A percentile compares a stretch with the other conserved stretches of the same genome.
Evolutionary conservation across 2,797 vertebrate species (phyloP).

Genomic region (Chelon labrosus): DNA sequence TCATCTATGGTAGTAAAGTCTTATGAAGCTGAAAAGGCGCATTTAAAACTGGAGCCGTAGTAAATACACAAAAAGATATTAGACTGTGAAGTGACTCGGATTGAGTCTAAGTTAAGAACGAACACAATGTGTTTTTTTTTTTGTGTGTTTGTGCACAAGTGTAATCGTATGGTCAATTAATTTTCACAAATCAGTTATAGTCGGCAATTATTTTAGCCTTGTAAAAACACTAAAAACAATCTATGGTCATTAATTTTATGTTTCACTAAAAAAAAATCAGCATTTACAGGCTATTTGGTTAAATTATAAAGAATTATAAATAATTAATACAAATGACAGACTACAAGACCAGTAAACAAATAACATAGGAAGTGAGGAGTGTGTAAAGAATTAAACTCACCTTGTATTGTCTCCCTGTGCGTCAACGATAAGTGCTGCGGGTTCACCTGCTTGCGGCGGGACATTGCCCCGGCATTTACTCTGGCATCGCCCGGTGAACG

Average conservation of each 20-base stretch:
- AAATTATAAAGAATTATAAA: background rate
- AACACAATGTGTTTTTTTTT: background rate
- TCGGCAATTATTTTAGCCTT: slow-evolving; percentile 1
- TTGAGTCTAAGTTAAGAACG: background rate
- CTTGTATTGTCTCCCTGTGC: slow-evolving; percentile 94
- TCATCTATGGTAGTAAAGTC: slow-evolving; percentile 36
- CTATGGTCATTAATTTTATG: background rate
- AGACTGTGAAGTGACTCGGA: background rate
- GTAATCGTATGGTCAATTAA: slow-evolving; percentile 6
- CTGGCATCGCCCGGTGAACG: slow-evolving; percentile 98
- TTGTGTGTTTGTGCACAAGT: background rate
- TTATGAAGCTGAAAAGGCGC: slow-evolving; percentile 11
- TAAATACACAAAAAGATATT: background rate
- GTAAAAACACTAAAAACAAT: background rate
- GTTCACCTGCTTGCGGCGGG: slow-evolving; percentile 99
- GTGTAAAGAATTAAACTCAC: slow-evolving; percentile 84
- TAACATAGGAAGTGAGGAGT: background rate
- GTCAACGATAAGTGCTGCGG: slow-evolving; percentile 97
- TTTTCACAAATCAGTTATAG: background rate
- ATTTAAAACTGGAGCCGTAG: background rate
- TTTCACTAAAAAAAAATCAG: background rate
- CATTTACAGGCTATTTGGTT: background rate
- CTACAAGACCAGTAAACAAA: background rate
- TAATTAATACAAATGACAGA: background rate
- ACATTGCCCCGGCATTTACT: slow-evolving; percentile 99